Evolutionary conservation across 1,140 invertebrate genomes (phyloP), one percentile per base, ranked within the genome.

Genomic region (Neodiprion fabricii): DNA sequence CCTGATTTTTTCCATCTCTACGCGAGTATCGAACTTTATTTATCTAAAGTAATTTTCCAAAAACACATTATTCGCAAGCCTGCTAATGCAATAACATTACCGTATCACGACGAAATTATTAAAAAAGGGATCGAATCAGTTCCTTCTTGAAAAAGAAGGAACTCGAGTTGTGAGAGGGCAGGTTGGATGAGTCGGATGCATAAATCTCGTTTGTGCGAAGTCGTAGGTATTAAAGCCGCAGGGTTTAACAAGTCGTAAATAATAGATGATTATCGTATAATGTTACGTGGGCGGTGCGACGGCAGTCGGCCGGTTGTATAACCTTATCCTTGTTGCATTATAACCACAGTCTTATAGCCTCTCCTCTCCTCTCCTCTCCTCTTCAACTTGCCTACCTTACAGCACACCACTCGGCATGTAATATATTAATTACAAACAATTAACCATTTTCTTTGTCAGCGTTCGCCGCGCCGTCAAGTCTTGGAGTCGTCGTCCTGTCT

Each of bases 401-500:
- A 21, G 17, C 17, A 79, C 81, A 78, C 74, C 77, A 79, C 81
- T 80, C 78, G 75, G 71, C 79, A 77, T 80, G 81, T 84, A 82
- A 84, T 84, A 83, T 84, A 84, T 84, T 85, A 84, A 85, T 83
- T 83, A 80, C 74, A 83, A 84, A 83, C 81, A 85, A 85, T 83
- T 83, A 82, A 77, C 74, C 73, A 82, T 82, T 79, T 75, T 85
- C 80, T 73, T 68, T 21, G 70, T 21, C 48, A 67, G 75, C 67
- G 72, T 67, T 67, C 28, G 23, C 49, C n/a, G 50, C 61, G 67
- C 4, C 11, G 47, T 17, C 9, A 70, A 21, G 47, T 47, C 28
- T 61, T 50, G 23, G 67, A 67, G 65, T 70, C 49, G 48, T 49
- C 40, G 17, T 21, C 74, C 40, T 17, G n/a, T 50, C 21, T 23